A percentile compares a stretch with the other conserved stretches of the same genome.
Evolutionary conservation across 1,140 invertebrate genomes (phyloP).

Genomic region (Drosophila punjabiensis): DNA sequence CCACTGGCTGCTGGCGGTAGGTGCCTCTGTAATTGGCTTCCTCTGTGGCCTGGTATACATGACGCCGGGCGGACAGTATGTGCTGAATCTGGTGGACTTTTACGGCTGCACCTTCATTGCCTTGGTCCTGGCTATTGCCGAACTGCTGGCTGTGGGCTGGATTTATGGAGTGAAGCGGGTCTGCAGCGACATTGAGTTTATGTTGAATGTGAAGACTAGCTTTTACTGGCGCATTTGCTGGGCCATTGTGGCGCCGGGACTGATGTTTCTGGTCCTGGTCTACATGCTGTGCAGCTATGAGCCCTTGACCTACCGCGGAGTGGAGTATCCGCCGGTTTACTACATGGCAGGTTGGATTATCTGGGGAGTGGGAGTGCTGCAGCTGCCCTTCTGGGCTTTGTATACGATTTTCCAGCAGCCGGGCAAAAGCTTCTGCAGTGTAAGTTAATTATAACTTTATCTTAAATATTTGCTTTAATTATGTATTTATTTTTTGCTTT

Average conservation of each 20-base stretch:
- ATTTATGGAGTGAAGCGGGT: slow-evolving; percentile 91
- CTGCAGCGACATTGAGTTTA: slow-evolving; percentile 89
- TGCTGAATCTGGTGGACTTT: slow-evolving; percentile 93
- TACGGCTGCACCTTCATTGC: slow-evolving; percentile 94
- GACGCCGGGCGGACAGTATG: slow-evolving; percentile 94
- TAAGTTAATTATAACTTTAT: slow-evolving; percentile 19
- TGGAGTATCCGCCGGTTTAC: slow-evolving; percentile 85
- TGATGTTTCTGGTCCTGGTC: slow-evolving; percentile 90
- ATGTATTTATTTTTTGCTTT: neutral
- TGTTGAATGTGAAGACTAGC: slow-evolving; percentile 90
- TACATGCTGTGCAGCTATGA: slow-evolving; percentile 88
- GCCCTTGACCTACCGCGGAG: slow-evolving; percentile 86
- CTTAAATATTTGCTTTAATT: neutral
- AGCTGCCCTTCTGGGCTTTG: slow-evolving; percentile 86
- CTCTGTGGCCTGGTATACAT: slow-evolving; percentile 90
- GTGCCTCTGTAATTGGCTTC: slow-evolving; percentile 88
- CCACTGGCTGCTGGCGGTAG: slow-evolving; percentile 88
- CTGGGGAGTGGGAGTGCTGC: slow-evolving; percentile 85
- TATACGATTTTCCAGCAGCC: slow-evolving; percentile 74
- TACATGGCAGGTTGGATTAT: slow-evolving; percentile 86
- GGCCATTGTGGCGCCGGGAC: slow-evolving; percentile 90
- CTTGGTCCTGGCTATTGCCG: slow-evolving; percentile 90
- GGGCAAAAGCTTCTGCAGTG: slow-evolving; percentile 50
- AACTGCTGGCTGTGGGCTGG: slow-evolving; percentile 90
- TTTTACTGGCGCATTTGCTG: slow-evolving; percentile 94